phyloP scores from a whole-genome alignment of 2,113 vertebrate genomes.

The Dipodomys ordii region DNA sequence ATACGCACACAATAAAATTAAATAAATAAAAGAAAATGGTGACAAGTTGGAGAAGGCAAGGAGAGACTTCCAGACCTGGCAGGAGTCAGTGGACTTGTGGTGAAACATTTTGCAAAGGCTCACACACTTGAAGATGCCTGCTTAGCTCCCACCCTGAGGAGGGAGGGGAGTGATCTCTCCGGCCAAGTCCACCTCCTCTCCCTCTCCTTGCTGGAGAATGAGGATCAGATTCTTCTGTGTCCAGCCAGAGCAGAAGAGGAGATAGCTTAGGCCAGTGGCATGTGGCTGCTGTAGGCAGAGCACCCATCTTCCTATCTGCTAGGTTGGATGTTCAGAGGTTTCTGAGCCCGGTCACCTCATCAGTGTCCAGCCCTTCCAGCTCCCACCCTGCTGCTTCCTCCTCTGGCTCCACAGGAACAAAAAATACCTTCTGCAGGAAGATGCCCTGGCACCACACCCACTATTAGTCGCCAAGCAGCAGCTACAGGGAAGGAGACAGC shows the following conservation, averaged over 20 bases:
- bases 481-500: too few relatives aligned
- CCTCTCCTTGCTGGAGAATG: slow-evolving; percentile 88
- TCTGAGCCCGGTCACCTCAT: not conserved
- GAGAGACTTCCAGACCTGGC: accelerated
- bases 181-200: slow-evolving; percentile 71
- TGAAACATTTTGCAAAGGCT: not conserved
- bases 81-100: not conserved
- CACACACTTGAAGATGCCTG: not conserved
- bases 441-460: not conserved
- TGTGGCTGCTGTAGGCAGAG: accelerated
- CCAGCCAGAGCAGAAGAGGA: slow-evolving; percentile 83
- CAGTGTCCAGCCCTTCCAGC: too few relatives aligned
- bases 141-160: slow-evolving; percentile 63
- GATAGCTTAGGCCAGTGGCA: slow-evolving; percentile 76
- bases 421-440: not conserved
- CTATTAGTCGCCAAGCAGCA: not conserved
- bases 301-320: too few relatives aligned
- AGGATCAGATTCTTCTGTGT: slow-evolving; percentile 84
- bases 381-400: not conserved
- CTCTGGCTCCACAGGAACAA: not conserved
- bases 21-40: not conserved
- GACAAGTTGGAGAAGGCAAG: not conserved
- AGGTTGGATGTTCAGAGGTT: not conserved
- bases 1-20: too few relatives aligned
- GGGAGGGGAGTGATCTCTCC: too few relatives aligned